phyloP scores from a whole-genome alignment of 2,888 invertebrate genomes.

The Limnephilus auricula region DNA sequence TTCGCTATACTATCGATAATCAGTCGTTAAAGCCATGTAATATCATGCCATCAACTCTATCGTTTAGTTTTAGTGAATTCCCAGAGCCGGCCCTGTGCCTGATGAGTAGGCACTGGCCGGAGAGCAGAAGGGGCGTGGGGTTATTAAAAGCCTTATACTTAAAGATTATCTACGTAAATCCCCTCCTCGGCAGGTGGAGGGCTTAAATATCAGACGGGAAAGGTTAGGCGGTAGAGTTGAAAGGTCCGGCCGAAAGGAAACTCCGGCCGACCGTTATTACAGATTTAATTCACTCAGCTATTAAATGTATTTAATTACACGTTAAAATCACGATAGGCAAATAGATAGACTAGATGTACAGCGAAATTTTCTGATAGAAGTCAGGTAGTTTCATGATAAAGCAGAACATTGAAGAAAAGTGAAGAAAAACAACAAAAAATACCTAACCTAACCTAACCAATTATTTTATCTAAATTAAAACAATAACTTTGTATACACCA shows the following conservation, averaged over 20 bases:
- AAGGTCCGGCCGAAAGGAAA: constrained; percentile 25
- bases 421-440: too few relatives aligned
- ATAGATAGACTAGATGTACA: neutral
- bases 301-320: neutral
- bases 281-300: constrained; percentile 26
- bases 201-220: constrained; percentile 37
- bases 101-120: neutral
- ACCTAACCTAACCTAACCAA: too few relatives aligned
- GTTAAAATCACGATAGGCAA: neutral
- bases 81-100: constrained; percentile 12
- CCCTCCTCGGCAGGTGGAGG: constrained; percentile 2
- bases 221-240: constrained; percentile 24
- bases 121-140: constrained; percentile 30
- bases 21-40: neutral
- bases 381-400: too few relatives aligned
- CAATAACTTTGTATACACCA: too few relatives aligned
- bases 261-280: constrained; percentile 9
- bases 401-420: too few relatives aligned
- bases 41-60: neutral
- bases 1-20: neutral
- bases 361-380: neutral
- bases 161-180: constrained; percentile 35
- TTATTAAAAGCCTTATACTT: constrained; percentile 13
- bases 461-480: too few relatives aligned
- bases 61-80: neutral